phyloP scores from a whole-genome alignment of 64 coral and sea anemone species.

The Exaiptasia diaphana region DNA sequence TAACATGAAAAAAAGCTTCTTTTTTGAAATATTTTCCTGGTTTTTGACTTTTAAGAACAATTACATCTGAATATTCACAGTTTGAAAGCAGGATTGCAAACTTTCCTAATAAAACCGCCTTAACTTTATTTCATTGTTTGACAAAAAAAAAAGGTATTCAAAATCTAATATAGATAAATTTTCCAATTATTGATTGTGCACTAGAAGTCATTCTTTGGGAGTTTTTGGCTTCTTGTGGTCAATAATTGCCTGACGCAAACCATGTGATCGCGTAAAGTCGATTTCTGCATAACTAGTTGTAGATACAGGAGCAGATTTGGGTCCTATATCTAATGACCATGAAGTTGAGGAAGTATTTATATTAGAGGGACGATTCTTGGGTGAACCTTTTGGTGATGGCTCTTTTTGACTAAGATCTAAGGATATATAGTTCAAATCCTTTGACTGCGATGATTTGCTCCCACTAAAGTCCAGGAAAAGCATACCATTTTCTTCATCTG shows the following conservation, averaged over 20 bases:
- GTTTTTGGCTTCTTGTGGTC: conserved; percentile 10
- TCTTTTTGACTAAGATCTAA: conserved; percentile 53
- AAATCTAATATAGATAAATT: too few relatives aligned
- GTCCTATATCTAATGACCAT: conserved; percentile 2
- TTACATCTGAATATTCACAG: too few relatives aligned
- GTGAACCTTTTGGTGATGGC: neutral
- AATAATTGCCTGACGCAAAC: conserved; percentile 45
- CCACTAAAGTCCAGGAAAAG: neutral
- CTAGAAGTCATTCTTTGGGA: neutral
- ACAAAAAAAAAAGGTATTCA: too few relatives aligned
- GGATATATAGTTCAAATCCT: conserved; percentile 58
- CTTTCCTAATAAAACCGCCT: too few relatives aligned
- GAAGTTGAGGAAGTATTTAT: conserved; percentile 19
- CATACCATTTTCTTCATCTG: conserved; percentile 6
- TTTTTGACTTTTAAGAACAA: too few relatives aligned
- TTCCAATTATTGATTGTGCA: too few relatives aligned
- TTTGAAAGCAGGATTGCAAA: too few relatives aligned
- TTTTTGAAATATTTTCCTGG: too few relatives aligned
- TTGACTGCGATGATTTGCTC: neutral
- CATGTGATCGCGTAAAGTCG: conserved; percentile 79
- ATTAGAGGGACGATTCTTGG: neutral
- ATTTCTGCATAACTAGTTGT: conserved; percentile 59
- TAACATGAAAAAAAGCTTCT: too few relatives aligned
- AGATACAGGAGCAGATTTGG: conserved; percentile 42
- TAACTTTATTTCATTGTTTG: too few relatives aligned